Conservation (phyloP, 2,113 vertebrate species). For the Noturus placidus region DNA sequence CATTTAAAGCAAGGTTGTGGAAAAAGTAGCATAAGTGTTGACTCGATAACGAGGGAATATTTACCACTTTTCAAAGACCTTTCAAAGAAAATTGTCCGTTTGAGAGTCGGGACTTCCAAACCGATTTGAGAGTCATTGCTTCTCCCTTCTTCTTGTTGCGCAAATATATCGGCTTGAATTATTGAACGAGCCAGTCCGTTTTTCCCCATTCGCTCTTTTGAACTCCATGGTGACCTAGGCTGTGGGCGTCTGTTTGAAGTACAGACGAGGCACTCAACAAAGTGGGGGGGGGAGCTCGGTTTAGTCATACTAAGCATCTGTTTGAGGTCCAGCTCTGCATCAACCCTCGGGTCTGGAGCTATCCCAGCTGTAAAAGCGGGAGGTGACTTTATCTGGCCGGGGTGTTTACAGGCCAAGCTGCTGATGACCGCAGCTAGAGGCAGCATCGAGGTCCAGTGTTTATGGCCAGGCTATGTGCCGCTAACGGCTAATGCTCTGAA, state of each 20-base stretch:
- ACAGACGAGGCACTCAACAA: slow-evolving; percentile 33
- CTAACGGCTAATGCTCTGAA: slow-evolving; percentile 60
- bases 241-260: slow-evolving; percentile 48
- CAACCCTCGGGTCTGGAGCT: slow-evolving; percentile 30
- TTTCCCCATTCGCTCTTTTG: slow-evolving; percentile 40
- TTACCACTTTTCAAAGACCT: slow-evolving; percentile 17
- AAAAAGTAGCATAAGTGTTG: neutral
- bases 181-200: slow-evolving; percentile 47
- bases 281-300: slow-evolving; percentile 20
- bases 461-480: slow-evolving; percentile 68
- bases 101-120: neutral
- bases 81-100: neutral
- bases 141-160: slow-evolving; percentile 20
- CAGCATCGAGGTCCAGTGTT: slow-evolving; percentile 63
- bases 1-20: neutral
- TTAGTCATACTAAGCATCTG: slow-evolving; percentile 27
- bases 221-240: slow-evolving; percentile 49
- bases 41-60: neutral
- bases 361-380: slow-evolving; percentile 51
- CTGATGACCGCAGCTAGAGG: slow-evolving; percentile 44
- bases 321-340: slow-evolving; percentile 28
- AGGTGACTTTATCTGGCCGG: slow-evolving; percentile 46
- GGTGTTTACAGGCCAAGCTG: slow-evolving; percentile 48
- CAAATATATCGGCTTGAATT: slow-evolving; percentile 33
- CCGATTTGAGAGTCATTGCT: neutral